Conservation (phyloP, 2,888 invertebrate species). For the Graphium colonna region DNA sequence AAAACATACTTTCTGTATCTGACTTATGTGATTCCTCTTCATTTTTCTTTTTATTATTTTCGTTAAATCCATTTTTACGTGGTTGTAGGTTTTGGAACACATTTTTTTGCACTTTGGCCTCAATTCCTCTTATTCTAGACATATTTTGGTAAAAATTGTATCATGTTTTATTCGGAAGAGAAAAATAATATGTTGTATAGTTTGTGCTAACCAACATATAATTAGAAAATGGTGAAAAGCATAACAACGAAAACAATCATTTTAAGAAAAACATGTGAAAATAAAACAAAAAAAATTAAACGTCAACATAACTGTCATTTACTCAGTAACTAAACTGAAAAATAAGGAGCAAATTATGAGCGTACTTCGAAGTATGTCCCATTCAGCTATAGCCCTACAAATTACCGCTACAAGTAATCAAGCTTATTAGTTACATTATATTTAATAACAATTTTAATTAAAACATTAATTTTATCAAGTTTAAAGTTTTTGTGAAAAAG, state of each 20-base stretch:
- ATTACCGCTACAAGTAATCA: too few species aligned
- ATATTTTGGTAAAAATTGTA: slow-evolving; percentile 32
- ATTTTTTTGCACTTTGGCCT: slow-evolving; percentile 45
- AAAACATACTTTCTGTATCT: slow-evolving; percentile 57
- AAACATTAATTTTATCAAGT: too few species aligned
- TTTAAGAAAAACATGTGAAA: slow-evolving; percentile 19
- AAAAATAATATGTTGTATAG: slow-evolving; percentile 12
- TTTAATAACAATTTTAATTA: too few species aligned
- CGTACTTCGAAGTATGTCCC: too few species aligned
- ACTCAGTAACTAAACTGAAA: too few species aligned
- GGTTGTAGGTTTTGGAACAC: slow-evolving; percentile 40
- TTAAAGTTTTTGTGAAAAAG: too few species aligned
- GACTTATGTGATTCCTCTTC: slow-evolving; percentile 49
- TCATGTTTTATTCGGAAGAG: slow-evolving; percentile 17
- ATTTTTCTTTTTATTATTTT: slow-evolving; percentile 47
- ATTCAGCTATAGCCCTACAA: too few species aligned
- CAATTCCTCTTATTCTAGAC: slow-evolving; percentile 68
- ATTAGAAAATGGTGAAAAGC: slow-evolving; percentile 6
- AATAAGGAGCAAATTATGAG: too few species aligned
- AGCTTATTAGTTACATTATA: too few species aligned
- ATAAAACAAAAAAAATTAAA: slow-evolving; percentile 8
- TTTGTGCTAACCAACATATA: slow-evolving; percentile 3
- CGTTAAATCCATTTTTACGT: slow-evolving; percentile 48
- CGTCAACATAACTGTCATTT: slow-evolving; percentile 6
- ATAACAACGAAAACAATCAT: slow-evolving; percentile 14